These are phyloP conservation scores for Sakesphorus luctuosus DNA, from an alignment of 2,113 vertebrate species.

Conservation along the genomic window DNA sequence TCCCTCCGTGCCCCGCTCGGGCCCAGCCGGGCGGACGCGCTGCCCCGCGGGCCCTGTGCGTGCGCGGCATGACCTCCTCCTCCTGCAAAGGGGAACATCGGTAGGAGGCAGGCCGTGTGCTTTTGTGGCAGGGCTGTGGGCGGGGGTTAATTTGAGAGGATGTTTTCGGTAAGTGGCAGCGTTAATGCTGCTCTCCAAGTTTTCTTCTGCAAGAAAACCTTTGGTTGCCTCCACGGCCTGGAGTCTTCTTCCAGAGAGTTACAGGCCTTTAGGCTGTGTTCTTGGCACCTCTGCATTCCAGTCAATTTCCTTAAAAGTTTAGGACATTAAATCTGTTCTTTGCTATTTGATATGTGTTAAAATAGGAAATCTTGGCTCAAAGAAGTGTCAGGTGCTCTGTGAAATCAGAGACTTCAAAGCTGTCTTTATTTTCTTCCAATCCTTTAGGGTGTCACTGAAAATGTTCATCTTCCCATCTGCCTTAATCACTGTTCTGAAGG, in stretches of 20 bases:
- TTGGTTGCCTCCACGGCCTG: background rate
- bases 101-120: accelerated
- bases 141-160: accelerated
- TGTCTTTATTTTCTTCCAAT: accelerated
- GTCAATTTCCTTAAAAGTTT: background rate
- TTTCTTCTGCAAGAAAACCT: background rate
- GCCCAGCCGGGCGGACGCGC: too few relatives aligned
- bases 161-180: background rate
- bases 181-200: background rate
- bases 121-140: background rate
- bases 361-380: background rate
- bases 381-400: background rate
- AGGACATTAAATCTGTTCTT: background rate
- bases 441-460: background rate
- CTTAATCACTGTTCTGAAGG: background rate
- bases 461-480: background rate
- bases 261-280: background rate
- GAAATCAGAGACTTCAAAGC: background rate
- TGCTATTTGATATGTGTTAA: background rate
- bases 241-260: background rate
- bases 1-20: background rate
- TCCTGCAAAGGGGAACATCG: accelerated
- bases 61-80: accelerated
- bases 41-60: too few relatives aligned
- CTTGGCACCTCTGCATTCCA: background rate